A percentile compares a stretch with the other conserved stretches of the same genome.
Evolutionary conservation across 2,888 invertebrate species (phyloP).

Genomic region (Parnassius apollo): DNA sequence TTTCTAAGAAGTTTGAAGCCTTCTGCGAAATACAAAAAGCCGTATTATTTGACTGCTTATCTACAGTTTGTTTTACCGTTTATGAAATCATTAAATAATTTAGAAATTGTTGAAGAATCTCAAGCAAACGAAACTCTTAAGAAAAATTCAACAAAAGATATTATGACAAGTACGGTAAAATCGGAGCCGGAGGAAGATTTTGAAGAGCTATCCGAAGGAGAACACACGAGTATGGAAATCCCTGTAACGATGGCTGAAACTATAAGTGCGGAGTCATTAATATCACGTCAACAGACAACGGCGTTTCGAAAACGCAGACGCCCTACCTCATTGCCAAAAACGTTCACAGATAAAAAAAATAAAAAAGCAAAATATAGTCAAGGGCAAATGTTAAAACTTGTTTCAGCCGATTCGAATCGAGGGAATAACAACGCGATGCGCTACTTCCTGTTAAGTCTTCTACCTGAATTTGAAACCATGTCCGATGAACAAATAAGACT

Average conservation of each 20-base stretch:
- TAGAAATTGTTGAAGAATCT: conserved; percentile 28
- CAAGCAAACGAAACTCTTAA: conserved; percentile 13
- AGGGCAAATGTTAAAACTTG: background rate
- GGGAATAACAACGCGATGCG: conserved; percentile 31
- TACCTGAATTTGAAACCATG: conserved; percentile 47
- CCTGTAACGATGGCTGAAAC: conserved; percentile 8
- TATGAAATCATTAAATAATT: conserved; percentile 37
- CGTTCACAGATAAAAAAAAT: conserved; percentile 7
- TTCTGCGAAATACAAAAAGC: conserved; percentile 39
- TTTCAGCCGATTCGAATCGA: conserved; percentile 8
- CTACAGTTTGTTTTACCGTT: conserved; percentile 44
- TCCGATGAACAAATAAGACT: conserved; percentile 40
- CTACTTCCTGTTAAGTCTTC: conserved; percentile 42
- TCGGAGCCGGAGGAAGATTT: conserved; percentile 22
- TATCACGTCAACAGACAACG: background rate
- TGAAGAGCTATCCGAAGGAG: conserved; percentile 14
- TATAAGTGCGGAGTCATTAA: conserved; percentile 7
- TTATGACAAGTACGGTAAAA: conserved; percentile 27
- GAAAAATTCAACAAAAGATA: conserved; percentile 21
- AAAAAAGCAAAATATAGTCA: conserved; percentile 9
- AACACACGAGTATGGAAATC: conserved; percentile 8
- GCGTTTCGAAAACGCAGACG: conserved; percentile 12
- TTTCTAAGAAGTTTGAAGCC: conserved; percentile 44
- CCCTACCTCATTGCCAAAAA: conserved; percentile 1
- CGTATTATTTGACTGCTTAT: conserved; percentile 42